phyloP scores from a whole-genome alignment of 2,797 vertebrate genomes.

The Muscicapa striata region DNA sequence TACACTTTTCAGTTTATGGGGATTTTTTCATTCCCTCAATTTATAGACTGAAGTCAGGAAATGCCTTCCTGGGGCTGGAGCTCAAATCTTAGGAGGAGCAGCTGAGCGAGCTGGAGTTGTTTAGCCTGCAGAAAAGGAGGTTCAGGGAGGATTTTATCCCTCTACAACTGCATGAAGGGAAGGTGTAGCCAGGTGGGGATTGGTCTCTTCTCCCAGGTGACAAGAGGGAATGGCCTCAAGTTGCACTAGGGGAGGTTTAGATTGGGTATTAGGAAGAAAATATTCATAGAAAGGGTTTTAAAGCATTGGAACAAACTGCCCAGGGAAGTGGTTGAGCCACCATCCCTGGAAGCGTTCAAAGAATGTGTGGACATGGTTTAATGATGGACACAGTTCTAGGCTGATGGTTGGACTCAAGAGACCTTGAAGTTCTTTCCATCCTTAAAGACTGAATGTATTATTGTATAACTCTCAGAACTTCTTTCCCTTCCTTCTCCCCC shows the following conservation, averaged over 20 bases:
- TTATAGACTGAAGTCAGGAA: background rate
- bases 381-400: rapidly evolving
- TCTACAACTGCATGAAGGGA: background rate
- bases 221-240: background rate
- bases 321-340: background rate
- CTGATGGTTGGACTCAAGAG: background rate
- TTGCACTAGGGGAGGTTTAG: background rate
- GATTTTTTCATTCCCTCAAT: background rate
- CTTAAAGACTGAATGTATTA: background rate
- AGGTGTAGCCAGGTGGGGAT: background rate
- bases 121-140: background rate
- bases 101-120: background rate
- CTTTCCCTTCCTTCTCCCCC: background rate
- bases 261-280: background rate
- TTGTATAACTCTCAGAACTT: background rate
- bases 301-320: background rate
- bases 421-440: background rate
- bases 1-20: background rate
- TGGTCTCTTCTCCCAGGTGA: background rate
- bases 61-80: background rate
- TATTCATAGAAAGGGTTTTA: background rate
- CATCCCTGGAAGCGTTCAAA: background rate
- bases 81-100: background rate
- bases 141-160: background rate
- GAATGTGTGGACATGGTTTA: background rate